Evolutionary conservation across 2,888 invertebrate species (phyloP).

Genomic region (Clivina fossor): DNA sequence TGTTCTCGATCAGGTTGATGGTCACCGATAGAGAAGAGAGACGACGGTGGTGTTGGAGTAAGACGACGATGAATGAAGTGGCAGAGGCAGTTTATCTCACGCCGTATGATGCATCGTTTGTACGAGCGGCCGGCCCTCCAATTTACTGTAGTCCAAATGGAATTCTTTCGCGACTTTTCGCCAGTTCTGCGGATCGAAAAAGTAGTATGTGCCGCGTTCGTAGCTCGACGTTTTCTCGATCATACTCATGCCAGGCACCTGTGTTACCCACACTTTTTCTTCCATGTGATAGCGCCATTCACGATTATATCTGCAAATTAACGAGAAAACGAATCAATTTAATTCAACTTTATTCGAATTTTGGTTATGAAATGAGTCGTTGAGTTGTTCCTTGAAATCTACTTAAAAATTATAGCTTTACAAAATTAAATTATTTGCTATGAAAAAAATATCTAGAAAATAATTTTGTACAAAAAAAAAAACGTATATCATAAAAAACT

Average conservation of each 20-base stretch:
- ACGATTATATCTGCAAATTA: slow-evolving; percentile 79
- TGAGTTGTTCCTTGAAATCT: too few species aligned
- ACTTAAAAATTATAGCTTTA: too few species aligned
- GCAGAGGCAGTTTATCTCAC: slow-evolving; percentile 42
- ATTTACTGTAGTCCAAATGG: slow-evolving; percentile 97
- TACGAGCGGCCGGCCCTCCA: slow-evolving; percentile 88
- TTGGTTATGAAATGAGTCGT: too few species aligned
- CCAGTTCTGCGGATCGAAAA: slow-evolving; percentile 99
- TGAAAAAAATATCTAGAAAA: too few species aligned
- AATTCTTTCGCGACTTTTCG: slow-evolving; percentile 98
- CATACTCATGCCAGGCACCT: slow-evolving; percentile 92
- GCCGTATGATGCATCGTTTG: slow-evolving; percentile 56
- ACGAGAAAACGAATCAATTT: too few species aligned
- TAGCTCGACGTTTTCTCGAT: slow-evolving; percentile 94
- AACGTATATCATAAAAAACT: too few species aligned
- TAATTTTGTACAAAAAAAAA: too few species aligned
- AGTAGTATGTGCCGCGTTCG: slow-evolving; percentile 98
- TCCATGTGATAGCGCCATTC: slow-evolving; percentile 99
- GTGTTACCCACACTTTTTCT: slow-evolving; percentile 98
- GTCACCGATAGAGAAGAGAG: not conserved
- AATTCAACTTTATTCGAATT: too few species aligned
- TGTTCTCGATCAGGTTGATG: too few species aligned
- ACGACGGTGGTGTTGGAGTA: too few species aligned
- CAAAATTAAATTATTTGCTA: too few species aligned
- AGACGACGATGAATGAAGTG: not conserved